Evolutionary conservation across 2,113 vertebrate species (phyloP), one percentile per base, ranked within the genome.

Genomic region (Thamnaconus septentrionalis): DNA sequence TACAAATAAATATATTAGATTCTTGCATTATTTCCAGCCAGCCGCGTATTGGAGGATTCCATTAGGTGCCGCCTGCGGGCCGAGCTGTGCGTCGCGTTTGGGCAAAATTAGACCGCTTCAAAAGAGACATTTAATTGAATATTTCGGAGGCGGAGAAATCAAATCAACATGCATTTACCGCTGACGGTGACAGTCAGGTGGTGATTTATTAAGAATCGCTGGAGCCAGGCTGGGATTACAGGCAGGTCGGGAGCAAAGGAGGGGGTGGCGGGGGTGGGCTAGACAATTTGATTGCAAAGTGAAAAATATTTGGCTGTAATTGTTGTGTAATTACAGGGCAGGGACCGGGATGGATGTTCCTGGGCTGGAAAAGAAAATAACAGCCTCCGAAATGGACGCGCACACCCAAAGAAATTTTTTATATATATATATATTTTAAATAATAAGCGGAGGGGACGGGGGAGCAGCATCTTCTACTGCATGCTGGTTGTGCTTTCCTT

Each of bases 51-150:
- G 75, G 63, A 78, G 63, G 62, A 83, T 86, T 86, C 73, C 77
- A 87, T 88, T 86, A 82, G 78, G 18, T 42, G 59, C 59, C 68
- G 65, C 73, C 3, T 46, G 66, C 56, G 65, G 59, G 71, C 78
- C 64, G 50, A 41, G 4, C 45, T 46, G 7, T 65, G 58, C 66
- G 81, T 77, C 79, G 18, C 67, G 78, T 74, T 8, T 77, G 53
- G 64, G 60, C 61, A 71, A 73, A 78, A 70, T 31, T 73, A 60
- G 50, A 71, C 61, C 55, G 70, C 72, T 75, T 87, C 73, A 80
- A 79, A 83, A 69, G 60, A 71, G 57, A 85, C 76, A 71, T 58
- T 73, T 65, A 73, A 80, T 83, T 76, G n/a, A 61, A 76, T 62
- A 67, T 81, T 85, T 72, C 40, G 4, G 49, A 43, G 59, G 50